These are phyloP conservation scores for Plebejus melissa DNA, from an alignment of 2,888 invertebrate species.

Conservation along the genomic window DNA sequence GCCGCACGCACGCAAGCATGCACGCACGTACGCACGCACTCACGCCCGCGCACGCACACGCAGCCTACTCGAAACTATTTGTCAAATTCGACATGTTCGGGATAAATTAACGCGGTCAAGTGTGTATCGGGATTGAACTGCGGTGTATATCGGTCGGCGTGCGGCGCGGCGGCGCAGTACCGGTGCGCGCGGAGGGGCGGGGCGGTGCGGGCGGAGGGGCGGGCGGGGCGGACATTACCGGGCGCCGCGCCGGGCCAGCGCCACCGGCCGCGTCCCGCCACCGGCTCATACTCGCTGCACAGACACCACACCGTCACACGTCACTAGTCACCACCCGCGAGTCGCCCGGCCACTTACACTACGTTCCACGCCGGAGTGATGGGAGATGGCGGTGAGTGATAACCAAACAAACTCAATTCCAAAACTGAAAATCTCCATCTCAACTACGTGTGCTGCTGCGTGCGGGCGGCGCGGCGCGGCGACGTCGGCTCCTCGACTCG, in stretches of 20 bases:
- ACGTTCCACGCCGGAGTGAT: slow-evolving; percentile 30
- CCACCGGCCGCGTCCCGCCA: slow-evolving; percentile 57
- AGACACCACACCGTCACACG: slow-evolving; percentile 39
- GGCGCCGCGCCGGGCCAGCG: slow-evolving; percentile 60
- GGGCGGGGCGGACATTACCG: slow-evolving; percentile 49
- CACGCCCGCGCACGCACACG: slow-evolving; percentile 22
- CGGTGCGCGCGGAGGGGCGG: slow-evolving; percentile 7
- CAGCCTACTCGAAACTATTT: not conserved
- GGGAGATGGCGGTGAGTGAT: slow-evolving; percentile 47
- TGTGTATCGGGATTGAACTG: not conserved
- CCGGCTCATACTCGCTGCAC: slow-evolving; percentile 68
- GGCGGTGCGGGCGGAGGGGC: slow-evolving; percentile 28
- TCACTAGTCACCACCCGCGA: not conserved
- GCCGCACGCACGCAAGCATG: slow-evolving; percentile 26
- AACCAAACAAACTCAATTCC: slow-evolving; percentile 39
- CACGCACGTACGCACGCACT: slow-evolving; percentile 25
- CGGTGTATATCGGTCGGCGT: slow-evolving; percentile 5
- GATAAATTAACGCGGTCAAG: not conserved
- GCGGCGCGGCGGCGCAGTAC: slow-evolving; percentile 28
- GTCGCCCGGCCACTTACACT: not conserved
- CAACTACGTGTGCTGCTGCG: slow-evolving; percentile 2
- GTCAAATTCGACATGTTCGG: not conserved
- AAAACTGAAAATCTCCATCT: slow-evolving; percentile 33
- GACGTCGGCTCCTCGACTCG: slow-evolving; percentile 34
- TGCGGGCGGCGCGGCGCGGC: slow-evolving; percentile 32